Evolutionary conservation across 2,888 invertebrate species (phyloP), one percentile per base, ranked within the genome.

Genomic region (Stenchaetothrips biformis): DNA sequence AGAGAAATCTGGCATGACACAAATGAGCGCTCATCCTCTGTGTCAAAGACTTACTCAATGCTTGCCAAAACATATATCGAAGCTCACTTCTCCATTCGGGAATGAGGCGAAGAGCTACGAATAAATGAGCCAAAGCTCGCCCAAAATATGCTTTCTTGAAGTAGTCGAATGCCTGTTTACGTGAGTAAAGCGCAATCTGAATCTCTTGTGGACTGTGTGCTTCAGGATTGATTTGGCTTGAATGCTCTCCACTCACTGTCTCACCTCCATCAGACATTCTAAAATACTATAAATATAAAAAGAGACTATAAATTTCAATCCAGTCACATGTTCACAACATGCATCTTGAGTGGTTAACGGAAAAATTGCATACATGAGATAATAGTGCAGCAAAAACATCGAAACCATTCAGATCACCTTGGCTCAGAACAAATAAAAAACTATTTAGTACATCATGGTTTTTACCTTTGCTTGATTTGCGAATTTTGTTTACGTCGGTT

Each of bases 111-210:
- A 86, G 82, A 67, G 84, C 84, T 21, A 86, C 83, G 48, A 86
- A 81, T 81, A 84, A 85, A 84, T 86, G 85, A 48, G 85, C 84
- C 82, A 86, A 86, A n/a, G 86, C 85, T 82, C 85, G 82, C 11
- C 85, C 85, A 82, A 83, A 84, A 82, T 84, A 84, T n/a, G 82
- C 82, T 21, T 82, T 80, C 18, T 82, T 78, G 16, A 82, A 79
- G 81, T 85, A 85, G 47, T 81, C n/a, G 77, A 84, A 82, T 25
- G 85, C 85, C 82, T 85, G 85, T 59, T 79, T 79, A 77, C 85
- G 83, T 13, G 84, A 85, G 80, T 83, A 83, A 37, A 77, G 74
- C 9, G 83, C 83, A 37, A 84, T 82, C 89, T 88, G 88, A 89
- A 74, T 74, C 25, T 74, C 67, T 74, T 74, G 67, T 9, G 67